phyloP scores from a whole-genome alignment of 2,888 invertebrate genomes.

The Augiades crinisus region DNA sequence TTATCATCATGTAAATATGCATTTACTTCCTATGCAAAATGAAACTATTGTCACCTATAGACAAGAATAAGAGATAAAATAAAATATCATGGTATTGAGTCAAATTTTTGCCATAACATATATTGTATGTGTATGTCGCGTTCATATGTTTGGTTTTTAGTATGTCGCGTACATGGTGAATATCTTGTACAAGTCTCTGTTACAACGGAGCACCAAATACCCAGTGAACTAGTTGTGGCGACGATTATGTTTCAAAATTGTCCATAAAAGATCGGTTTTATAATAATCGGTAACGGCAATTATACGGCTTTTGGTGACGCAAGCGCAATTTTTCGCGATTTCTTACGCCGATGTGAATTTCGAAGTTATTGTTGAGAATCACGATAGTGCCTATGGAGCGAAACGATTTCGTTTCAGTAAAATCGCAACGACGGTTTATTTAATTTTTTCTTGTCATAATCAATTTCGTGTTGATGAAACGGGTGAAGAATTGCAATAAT shows the following conservation, averaged over 20 bases:
- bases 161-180: too few species aligned
- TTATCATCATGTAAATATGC: too few species aligned
- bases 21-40: too few species aligned
- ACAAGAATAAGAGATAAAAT: too few species aligned
- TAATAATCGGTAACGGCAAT: constrained; percentile 68
- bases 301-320: constrained; percentile 57
- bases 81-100: too few species aligned
- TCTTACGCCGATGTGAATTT: constrained; percentile 61
- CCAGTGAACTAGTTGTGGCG: constrained; percentile 13
- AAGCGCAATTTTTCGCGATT: constrained; percentile 66
- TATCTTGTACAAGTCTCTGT: background rate
- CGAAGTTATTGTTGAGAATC: constrained; percentile 65
- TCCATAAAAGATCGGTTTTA: constrained; percentile 60
- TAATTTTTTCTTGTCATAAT: constrained; percentile 40
- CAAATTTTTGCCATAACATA: too few species aligned
- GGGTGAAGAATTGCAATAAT: constrained; percentile 18
- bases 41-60: too few species aligned
- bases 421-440: constrained; percentile 53
- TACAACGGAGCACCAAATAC: constrained; percentile 6
- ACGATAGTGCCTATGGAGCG: constrained; percentile 51
- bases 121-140: too few species aligned
- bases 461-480: constrained; percentile 29
- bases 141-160: too few species aligned
- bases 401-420: constrained; percentile 46
- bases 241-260: constrained; percentile 42